Percentiles rank a stretch among this genome's conserved stretches.
Evolutionary conservation across 2,113 vertebrate species (phyloP).

Genomic region (Sylvilagus bachmani): DNA sequence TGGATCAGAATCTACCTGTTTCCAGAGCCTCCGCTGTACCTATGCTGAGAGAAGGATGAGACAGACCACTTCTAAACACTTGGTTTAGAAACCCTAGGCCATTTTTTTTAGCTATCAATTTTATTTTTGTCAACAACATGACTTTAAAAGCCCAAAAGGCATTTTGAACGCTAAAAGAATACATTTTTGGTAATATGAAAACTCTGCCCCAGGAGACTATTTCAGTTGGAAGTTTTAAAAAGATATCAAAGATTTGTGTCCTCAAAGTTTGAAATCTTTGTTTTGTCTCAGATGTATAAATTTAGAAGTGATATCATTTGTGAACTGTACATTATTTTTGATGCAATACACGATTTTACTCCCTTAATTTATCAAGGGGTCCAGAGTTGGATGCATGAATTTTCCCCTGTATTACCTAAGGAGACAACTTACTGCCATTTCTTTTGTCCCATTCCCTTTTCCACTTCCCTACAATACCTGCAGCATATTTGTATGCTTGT

Average conservation of each 20-base stretch:
- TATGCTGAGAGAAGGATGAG: background rate
- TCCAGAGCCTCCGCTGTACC: slow-evolving; percentile 30
- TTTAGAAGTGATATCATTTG: background rate
- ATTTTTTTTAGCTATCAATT: slow-evolving; percentile 34
- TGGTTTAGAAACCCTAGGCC: slow-evolving; percentile 32
- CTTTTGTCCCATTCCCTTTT: too few species aligned
- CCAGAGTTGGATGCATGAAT: background rate
- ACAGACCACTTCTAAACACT: slow-evolving; percentile 1
- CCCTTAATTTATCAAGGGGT: slow-evolving; percentile 11
- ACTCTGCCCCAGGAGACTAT: slow-evolving; percentile 7
- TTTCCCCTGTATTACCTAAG: background rate
- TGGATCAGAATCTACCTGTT: slow-evolving; percentile 36
- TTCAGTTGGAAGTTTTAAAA: background rate
- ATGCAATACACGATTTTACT: background rate
- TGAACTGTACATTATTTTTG: slow-evolving; percentile 24
- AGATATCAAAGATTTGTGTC: slow-evolving; percentile 32
- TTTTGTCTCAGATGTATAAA: slow-evolving; percentile 50
- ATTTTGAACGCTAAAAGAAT: slow-evolving; percentile 39
- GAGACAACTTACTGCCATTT: background rate
- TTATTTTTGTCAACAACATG: slow-evolving; percentile 50
- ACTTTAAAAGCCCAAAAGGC: slow-evolving; percentile 21
- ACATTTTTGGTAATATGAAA: slow-evolving; percentile 41
- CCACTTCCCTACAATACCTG: too few species aligned
- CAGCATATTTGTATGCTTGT: too few species aligned
- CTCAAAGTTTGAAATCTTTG: slow-evolving; percentile 55